These are phyloP conservation scores for Epinephelus awoara DNA, from an alignment of 2,797 vertebrate species.

Conservation along the genomic window DNA sequence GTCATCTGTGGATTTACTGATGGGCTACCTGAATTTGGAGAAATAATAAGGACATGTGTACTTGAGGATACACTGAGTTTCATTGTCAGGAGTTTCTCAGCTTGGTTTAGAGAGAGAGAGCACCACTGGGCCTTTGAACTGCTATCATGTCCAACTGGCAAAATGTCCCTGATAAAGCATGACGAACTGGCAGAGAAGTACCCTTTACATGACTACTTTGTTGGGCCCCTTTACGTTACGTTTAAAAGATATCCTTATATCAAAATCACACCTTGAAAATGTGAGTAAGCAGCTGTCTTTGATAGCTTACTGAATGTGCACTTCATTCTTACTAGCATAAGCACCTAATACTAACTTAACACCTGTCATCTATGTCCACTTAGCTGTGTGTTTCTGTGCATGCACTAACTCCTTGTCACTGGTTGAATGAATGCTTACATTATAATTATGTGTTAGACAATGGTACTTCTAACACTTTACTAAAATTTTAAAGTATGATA, in stretches of 20 bases:
- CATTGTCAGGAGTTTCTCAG: not conserved
- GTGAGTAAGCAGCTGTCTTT: not conserved
- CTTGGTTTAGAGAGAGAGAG: constrained; percentile 5
- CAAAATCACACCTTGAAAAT: not conserved
- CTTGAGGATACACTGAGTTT: not conserved
- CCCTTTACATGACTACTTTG: not conserved
- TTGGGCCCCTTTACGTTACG: not conserved
- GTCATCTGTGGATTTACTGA: constrained; percentile 16
- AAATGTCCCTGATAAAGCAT: not conserved
- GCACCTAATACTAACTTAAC: too few relatives aligned
- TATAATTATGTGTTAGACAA: too few relatives aligned
- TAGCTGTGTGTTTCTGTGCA: too few relatives aligned
- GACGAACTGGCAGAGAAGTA: not conserved
- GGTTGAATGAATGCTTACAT: too few relatives aligned
- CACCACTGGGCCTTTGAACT: constrained; percentile 16
- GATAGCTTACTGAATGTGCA: rapidly evolving
- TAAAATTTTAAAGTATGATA: too few relatives aligned
- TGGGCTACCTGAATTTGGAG: not conserved
- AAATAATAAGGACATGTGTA: not conserved
- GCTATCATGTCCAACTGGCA: constrained; percentile 2
- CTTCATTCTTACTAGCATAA: too few relatives aligned
- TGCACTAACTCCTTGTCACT: too few relatives aligned
- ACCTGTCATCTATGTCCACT: too few relatives aligned
- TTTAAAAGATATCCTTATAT: constrained; percentile 17
- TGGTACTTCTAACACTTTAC: too few relatives aligned